These are phyloP conservation scores for Neosilurus mollespiculum DNA, from an alignment of 2,797 vertebrate species.

Conservation along the genomic window DNA sequence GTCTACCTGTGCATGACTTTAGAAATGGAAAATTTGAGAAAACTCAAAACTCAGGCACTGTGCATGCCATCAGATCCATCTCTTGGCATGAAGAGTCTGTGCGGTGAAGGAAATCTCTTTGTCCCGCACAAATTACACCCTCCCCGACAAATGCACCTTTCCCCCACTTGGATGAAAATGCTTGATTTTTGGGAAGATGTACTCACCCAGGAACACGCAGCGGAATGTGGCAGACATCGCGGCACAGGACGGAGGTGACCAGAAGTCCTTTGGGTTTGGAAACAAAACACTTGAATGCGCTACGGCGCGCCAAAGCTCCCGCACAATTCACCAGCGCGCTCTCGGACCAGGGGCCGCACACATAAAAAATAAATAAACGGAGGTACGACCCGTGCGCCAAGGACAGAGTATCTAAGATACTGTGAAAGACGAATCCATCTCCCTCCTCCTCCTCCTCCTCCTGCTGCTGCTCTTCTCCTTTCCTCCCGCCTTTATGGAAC, in stretches of 20 bases:
- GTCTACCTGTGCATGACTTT: background rate
- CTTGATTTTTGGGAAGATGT: constrained; percentile 36
- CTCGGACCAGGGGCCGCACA: constrained; percentile 40
- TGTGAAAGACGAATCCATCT: constrained; percentile 59
- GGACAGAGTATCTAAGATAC: constrained; percentile 68
- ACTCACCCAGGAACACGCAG: constrained; percentile 80
- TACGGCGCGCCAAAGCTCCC: constrained; percentile 9
- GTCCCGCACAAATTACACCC: background rate
- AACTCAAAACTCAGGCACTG: background rate
- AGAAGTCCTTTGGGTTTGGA: constrained; percentile 70
- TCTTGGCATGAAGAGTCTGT: background rate
- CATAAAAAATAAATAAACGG: constrained; percentile 11
- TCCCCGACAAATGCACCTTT: background rate
- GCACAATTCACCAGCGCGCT: constrained; percentile 58
- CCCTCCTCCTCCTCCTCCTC: constrained; percentile 22
- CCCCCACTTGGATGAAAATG: background rate
- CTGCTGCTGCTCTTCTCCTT: background rate
- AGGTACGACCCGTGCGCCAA: constrained; percentile 66
- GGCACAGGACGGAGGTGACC: constrained; percentile 57
- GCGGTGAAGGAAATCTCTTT: background rate
- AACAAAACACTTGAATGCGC: constrained; percentile 66
- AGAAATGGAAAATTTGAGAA: background rate
- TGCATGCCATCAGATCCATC: background rate
- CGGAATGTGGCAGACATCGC: constrained; percentile 75
- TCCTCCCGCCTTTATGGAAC: constrained; percentile 54